phyloP scores from a whole-genome alignment of 2,797 vertebrate species.

The Chloroceryle inda region DNA sequence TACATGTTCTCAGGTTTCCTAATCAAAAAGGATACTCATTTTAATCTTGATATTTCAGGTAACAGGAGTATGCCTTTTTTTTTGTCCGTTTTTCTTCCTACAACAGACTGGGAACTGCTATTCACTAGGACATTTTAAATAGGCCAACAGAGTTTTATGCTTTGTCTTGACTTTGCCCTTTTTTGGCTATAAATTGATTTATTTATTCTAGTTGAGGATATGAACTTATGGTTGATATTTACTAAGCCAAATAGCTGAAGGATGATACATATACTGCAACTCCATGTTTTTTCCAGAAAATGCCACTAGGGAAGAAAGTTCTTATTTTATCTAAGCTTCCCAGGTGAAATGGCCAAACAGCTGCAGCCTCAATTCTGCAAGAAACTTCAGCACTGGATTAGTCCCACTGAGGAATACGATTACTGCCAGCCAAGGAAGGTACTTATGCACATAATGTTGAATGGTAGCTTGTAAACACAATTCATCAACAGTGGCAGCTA shows the following conservation, averaged over 20 bases:
- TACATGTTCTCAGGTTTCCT: background rate
- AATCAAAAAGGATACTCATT: background rate
- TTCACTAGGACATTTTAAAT: conserved; percentile 17
- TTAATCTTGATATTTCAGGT: background rate
- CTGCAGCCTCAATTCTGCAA: background rate
- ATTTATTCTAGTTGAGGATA: conserved; percentile 13
- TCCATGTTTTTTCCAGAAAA: conserved; percentile 4
- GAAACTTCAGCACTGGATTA: background rate
- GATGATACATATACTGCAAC: background rate
- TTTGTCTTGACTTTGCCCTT: background rate
- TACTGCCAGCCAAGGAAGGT: background rate
- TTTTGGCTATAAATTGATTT: conserved; percentile 14
- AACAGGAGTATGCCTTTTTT: background rate
- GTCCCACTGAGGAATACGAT: background rate
- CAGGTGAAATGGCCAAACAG: background rate
- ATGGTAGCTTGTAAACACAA: background rate
- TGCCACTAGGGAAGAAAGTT: background rate
- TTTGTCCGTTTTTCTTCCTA: background rate
- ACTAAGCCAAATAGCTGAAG: background rate
- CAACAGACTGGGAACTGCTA: background rate
- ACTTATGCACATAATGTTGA: background rate
- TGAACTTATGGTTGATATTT: conserved; percentile 38
- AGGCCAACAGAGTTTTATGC: background rate
- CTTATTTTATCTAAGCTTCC: background rate
- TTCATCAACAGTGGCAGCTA: background rate